Evolutionary conservation across 2,113 vertebrate species (phyloP).

Genomic region (Triplophysa dalaica): DNA sequence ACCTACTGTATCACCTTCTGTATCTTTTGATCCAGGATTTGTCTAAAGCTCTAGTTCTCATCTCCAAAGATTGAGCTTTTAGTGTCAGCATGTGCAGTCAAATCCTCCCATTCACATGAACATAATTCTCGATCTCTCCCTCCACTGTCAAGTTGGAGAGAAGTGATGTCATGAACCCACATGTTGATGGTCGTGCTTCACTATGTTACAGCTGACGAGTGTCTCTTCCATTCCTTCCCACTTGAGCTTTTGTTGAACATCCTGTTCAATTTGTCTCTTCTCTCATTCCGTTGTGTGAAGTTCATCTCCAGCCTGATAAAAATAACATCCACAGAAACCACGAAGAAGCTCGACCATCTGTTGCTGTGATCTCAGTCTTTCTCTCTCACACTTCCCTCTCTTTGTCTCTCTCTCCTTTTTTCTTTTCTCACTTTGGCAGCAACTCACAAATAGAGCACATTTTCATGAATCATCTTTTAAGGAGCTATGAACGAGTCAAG

Average conservation of each 20-base stretch:
- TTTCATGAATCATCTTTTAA: background rate
- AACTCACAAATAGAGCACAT: background rate
- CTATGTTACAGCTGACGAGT: conserved; percentile 17
- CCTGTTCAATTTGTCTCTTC: conserved; percentile 17
- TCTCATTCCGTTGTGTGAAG: conserved; percentile 25
- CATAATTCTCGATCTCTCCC: background rate
- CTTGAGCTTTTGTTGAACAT: conserved; percentile 39
- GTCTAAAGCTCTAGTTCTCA: too few relatives aligned
- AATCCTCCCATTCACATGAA: background rate
- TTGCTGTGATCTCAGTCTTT: conserved; percentile 60
- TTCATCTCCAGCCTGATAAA: conserved; percentile 68
- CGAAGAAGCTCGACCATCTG: conserved; percentile 71
- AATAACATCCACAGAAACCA: conserved; percentile 67
- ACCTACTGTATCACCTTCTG: too few relatives aligned
- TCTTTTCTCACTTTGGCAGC: background rate
- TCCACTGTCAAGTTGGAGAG: background rate
- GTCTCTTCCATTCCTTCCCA: background rate
- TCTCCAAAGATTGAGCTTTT: too few relatives aligned
- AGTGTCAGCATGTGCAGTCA: too few relatives aligned
- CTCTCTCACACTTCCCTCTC: background rate
- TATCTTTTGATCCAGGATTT: too few relatives aligned
- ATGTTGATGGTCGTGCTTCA: conserved; percentile 2
- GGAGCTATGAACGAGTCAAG: background rate
- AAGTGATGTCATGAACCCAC: background rate
- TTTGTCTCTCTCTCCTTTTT: background rate